Percentiles rank a stretch among this genome's conserved stretches.
Conservation (phyloP, 2,888 invertebrate species). For the Parnassius glacialis region DNA sequence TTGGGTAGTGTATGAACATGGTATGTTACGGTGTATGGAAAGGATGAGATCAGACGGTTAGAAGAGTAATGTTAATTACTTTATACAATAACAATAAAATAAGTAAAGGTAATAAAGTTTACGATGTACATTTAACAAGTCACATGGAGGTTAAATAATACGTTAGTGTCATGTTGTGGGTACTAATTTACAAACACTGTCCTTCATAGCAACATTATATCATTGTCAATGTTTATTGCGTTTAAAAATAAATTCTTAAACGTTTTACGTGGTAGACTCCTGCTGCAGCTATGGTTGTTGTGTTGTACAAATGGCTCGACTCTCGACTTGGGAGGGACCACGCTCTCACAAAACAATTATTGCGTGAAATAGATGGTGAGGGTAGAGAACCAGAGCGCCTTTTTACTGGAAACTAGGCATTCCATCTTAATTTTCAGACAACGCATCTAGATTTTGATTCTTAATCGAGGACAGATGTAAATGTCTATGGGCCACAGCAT, state of each 20-base stretch:
- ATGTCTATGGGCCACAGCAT: too few relatives aligned
- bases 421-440: too few relatives aligned
- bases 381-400: too few relatives aligned
- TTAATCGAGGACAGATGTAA: too few relatives aligned
- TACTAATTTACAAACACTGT: conserved; percentile 25
- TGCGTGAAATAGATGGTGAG: too few relatives aligned
- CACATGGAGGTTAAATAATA: conserved; percentile 10
- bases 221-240: conserved; percentile 22
- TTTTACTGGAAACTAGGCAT: too few relatives aligned
- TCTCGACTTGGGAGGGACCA: too few relatives aligned
- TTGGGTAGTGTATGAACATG: neutral
- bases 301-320: too few relatives aligned
- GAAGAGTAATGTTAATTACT: conserved; percentile 7
- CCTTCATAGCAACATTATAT: conserved; percentile 12
- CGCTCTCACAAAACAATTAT: too few relatives aligned
- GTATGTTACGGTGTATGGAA: neutral
- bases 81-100: conserved; percentile 11
- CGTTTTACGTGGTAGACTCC: too few relatives aligned
- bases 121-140: conserved; percentile 1
- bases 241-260: conserved; percentile 7
- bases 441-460: too few relatives aligned
- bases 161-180: conserved; percentile 16
- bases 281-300: too few relatives aligned
- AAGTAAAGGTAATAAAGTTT: conserved; percentile 19
- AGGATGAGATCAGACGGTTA: conserved; percentile 3